A percentile compares a stretch with the other conserved stretches of the same genome.
These are phyloP conservation scores for Anoncus sp. DNA, from an alignment of 2,888 invertebrate genomes.

Conservation along the genomic window DNA sequence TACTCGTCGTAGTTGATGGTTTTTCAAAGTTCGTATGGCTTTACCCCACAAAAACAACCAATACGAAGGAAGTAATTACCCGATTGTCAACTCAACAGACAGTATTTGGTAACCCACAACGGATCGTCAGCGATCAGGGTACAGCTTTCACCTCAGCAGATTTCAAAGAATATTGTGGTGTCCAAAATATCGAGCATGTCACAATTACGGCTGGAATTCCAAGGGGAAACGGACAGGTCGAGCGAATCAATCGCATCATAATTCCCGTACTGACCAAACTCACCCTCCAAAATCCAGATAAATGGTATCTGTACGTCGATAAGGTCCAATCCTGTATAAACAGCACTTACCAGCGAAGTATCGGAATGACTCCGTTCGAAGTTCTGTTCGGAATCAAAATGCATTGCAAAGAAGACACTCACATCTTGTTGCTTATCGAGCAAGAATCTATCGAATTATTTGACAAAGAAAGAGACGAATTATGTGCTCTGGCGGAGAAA, in stretches of 20 bases:
- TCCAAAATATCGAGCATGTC: conserved; percentile 55
- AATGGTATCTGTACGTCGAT: conserved; percentile 14
- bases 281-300: neutral
- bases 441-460: conserved; percentile 52
- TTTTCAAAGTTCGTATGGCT: conserved; percentile 77
- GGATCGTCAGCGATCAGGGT: conserved; percentile 64
- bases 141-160: conserved; percentile 63
- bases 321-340: conserved; percentile 14
- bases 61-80: conserved; percentile 62
- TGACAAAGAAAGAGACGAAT: conserved; percentile 32
- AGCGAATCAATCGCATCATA: conserved; percentile 42
- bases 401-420: neutral
- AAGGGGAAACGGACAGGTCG: conserved; percentile 58
- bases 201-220: conserved; percentile 73
- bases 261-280: conserved; percentile 60
- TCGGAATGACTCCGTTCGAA: conserved; percentile 15
- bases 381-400: conserved; percentile 15
- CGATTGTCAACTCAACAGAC: conserved; percentile 30
- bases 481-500: conserved; percentile 3
- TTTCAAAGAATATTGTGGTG: conserved; percentile 47
- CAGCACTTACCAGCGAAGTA: conserved; percentile 4
- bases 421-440: neutral
- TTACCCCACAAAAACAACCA: too few species aligned
- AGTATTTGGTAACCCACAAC: conserved; percentile 56
- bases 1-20: conserved; percentile 74